Conservation (phyloP, 2,113 vertebrate species). For the Pterophyllum scalare region DNA sequence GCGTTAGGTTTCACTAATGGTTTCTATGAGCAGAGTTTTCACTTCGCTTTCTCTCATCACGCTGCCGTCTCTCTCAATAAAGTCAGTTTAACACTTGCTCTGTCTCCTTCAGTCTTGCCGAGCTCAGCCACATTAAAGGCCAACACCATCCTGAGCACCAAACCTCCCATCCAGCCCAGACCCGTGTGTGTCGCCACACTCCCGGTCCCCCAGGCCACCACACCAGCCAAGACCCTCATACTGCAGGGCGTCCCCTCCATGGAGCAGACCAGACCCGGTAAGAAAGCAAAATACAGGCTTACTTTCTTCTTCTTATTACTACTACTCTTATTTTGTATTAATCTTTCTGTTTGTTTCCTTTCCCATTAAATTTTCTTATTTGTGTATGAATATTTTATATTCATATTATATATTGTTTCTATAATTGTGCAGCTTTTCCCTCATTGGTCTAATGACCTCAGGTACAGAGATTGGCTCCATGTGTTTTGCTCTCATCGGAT, state of each 20-base stretch:
- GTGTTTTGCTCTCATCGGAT: no score
- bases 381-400: no score
- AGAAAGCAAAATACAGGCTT: not conserved
- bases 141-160: conserved; percentile 78
- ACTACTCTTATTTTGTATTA: not conserved
- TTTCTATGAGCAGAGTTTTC: no score
- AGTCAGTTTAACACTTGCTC: not conserved
- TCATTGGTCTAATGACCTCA: no score
- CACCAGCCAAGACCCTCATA: conserved; percentile 81
- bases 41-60: no score
- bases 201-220: conserved; percentile 65
- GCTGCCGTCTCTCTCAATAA: not conserved
- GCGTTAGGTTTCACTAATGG: not conserved
- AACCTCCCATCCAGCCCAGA: conserved; percentile 86
- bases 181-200: conserved; percentile 81
- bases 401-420: not conserved
- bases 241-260: conserved; percentile 82
- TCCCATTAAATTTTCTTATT: not conserved
- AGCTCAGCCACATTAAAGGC: conserved; percentile 65
- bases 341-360: fast-evolving
- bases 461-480: no score
- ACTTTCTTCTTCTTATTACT: not conserved
- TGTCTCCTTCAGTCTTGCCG: conserved; percentile 36
- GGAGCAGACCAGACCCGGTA: conserved; percentile 78
- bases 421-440: no score